Percentiles rank a stretch among this genome's conserved stretches.
These are phyloP conservation scores for Tineola bisselliella DNA, from an alignment of 2,888 invertebrate species.

Conservation along the genomic window DNA sequence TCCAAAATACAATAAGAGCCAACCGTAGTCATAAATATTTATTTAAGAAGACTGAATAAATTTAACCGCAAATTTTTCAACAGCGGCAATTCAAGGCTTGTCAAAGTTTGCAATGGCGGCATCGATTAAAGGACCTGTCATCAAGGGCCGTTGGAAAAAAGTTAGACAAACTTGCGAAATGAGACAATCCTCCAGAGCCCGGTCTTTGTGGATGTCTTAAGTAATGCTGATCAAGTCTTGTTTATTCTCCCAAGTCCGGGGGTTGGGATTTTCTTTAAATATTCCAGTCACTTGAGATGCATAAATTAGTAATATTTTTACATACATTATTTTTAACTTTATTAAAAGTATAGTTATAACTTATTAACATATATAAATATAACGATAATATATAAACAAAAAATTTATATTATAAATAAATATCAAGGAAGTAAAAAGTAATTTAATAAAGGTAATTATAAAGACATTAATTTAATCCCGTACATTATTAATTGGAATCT, in stretches of 20 bases:
- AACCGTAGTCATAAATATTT: not conserved
- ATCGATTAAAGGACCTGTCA: constrained; percentile 3
- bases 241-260: not conserved
- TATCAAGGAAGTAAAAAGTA: no score
- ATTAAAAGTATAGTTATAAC: no score
- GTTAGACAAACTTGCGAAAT: constrained; percentile 1
- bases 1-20: not conserved
- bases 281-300: not conserved
- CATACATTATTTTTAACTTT: not conserved
- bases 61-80: not conserved
- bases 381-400: no score
- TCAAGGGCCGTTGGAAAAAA: not conserved
- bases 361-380: no score
- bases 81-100: not conserved
- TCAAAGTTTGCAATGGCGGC: not conserved
- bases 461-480: no score
- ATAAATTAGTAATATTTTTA: not conserved
- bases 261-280: not conserved
- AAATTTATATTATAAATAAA: no score
- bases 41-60: constrained; percentile 2
- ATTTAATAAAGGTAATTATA: no score
- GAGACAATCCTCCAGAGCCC: not conserved
- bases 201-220: not conserved
- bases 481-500: no score
- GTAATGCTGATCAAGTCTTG: not conserved